Evolutionary conservation across 2,113 vertebrate species (phyloP).

Genomic region (Brachypteracias leptosomus): DNA sequence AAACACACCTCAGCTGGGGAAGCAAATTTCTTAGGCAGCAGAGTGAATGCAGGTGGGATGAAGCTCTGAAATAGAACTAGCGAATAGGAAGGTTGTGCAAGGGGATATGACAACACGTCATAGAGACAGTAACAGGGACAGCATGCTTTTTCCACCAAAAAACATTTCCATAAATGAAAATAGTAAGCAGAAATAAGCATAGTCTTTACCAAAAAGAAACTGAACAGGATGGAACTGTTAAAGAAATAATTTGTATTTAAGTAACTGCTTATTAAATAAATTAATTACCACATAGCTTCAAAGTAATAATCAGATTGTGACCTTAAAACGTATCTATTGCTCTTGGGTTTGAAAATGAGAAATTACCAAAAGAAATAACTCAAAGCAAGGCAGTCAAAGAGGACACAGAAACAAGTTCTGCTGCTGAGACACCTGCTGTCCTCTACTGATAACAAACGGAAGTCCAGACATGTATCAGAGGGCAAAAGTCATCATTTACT

Average conservation of each 20-base stretch:
- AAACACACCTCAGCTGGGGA: not conserved
- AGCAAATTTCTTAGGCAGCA: not conserved
- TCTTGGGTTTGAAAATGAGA: not conserved
- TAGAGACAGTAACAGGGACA: not conserved
- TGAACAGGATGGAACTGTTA: not conserved
- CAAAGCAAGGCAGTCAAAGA: not conserved
- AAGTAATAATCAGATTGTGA: not conserved
- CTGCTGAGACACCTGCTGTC: not conserved
- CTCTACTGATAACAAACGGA: not conserved
- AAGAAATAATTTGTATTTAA: not conserved
- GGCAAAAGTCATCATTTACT: slow-evolving; percentile 8
- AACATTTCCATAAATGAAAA: not conserved
- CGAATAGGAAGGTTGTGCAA: not conserved
- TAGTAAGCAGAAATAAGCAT: not conserved
- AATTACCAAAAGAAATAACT: not conserved
- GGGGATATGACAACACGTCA: not conserved
- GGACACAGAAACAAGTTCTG: not conserved
- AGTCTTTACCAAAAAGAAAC: not conserved
- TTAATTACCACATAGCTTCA: not conserved
- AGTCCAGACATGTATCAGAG: not conserved
- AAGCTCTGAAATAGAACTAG: not conserved
- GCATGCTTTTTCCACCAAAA: not conserved
- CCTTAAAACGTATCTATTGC: not conserved
- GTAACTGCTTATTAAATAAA: not conserved
- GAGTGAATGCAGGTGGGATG: not conserved